These are phyloP conservation scores for Caenorhabditis sp. DNA, from an alignment of 2,888 invertebrate genomes.

Conservation along the genomic window DNA sequence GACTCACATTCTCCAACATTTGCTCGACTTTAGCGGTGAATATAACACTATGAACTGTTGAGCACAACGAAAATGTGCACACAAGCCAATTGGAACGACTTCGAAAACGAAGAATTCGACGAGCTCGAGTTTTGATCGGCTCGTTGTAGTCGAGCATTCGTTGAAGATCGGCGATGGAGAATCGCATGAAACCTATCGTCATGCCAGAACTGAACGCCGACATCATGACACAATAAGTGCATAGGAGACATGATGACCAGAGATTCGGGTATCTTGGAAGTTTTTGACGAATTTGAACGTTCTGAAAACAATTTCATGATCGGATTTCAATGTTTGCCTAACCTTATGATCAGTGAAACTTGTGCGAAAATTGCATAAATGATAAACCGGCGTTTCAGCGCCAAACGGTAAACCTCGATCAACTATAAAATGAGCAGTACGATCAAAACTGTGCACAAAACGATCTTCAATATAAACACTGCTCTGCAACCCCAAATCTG, in stretches of 20 bases:
- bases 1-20: conserved; percentile 18
- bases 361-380: neutral
- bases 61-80: conserved; percentile 24
- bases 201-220: conserved; percentile 32
- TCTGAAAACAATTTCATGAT: neutral
- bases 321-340: neutral
- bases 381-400: neutral
- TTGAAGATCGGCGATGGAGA: conserved; percentile 29
- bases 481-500: neutral
- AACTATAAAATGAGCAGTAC: neutral
- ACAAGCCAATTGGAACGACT: conserved; percentile 32
- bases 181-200: conserved; percentile 39
- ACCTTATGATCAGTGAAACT: neutral
- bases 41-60: conserved; percentile 25
- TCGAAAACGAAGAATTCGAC: conserved; percentile 25
- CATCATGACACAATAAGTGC: conserved; percentile 7
- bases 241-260: neutral
- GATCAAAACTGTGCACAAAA: neutral
- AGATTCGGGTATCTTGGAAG: neutral
- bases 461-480: neutral
- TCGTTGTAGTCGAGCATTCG: conserved; percentile 19
- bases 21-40: conserved; percentile 27
- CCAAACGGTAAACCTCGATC: neutral
- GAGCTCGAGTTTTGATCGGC: conserved; percentile 18
- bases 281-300: neutral